A percentile compares a stretch with the other conserved stretches of the same genome.
Conservation (phyloP, 2,888 invertebrate species). For the Rhimphoctona megacephalus region DNA sequence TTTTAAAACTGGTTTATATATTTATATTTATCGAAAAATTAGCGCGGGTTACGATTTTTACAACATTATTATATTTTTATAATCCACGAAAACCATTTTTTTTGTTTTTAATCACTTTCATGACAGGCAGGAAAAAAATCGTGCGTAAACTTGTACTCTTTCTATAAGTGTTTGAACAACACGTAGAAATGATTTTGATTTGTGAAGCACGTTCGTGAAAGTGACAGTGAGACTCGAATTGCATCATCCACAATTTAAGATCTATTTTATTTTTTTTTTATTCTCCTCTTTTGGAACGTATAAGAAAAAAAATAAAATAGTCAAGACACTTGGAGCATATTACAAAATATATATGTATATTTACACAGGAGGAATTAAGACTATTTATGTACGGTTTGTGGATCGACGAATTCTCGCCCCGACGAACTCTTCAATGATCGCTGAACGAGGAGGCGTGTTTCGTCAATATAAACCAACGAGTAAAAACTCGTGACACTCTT, state of each 20-base stretch:
- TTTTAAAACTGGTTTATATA: neutral
- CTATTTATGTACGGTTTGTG: constrained; percentile 46
- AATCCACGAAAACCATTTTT: neutral
- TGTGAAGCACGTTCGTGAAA: constrained; percentile 30
- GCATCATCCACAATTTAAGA: constrained; percentile 18
- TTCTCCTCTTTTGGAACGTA: constrained; percentile 9
- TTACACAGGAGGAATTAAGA: neutral
- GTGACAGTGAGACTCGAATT: constrained; percentile 25
- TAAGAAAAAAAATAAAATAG: constrained; percentile 14
- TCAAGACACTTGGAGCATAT: neutral
- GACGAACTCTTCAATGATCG: constrained; percentile 65
- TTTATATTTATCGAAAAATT: neutral
- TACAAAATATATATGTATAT: neutral
- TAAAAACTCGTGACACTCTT: constrained; percentile 32
- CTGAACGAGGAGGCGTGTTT: constrained; percentile 75
- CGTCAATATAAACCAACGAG: constrained; percentile 69
- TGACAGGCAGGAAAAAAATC: neutral
- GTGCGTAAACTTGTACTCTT: neutral
- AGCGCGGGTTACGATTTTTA: neutral
- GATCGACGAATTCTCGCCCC: constrained; percentile 52
- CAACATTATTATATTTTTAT: neutral
- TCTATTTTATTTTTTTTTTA: constrained; percentile 23
- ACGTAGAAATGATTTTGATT: constrained; percentile 11
- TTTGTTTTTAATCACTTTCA: neutral
- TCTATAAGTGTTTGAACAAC: neutral